These are phyloP conservation scores for Chironomus riparius DNA, from an alignment of 2,888 invertebrate species.

Conservation along the genomic window DNA sequence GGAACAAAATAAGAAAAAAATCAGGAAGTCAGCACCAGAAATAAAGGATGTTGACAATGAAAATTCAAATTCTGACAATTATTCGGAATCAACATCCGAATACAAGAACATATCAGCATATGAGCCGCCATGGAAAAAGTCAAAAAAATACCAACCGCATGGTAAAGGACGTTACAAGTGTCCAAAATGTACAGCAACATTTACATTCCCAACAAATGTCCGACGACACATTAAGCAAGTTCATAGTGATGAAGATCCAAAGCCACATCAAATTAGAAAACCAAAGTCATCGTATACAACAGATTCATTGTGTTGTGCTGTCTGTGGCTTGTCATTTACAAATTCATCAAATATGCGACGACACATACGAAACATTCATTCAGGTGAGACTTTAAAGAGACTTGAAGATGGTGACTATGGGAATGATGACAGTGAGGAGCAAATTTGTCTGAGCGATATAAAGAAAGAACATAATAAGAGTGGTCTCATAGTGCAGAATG, in stretches of 20 bases:
- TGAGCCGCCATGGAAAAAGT: background rate
- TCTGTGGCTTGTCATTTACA: constrained; percentile 32
- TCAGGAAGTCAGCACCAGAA: background rate
- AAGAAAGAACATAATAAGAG: too few species aligned
- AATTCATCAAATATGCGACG: background rate
- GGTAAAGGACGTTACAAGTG: background rate
- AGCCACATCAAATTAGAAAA: background rate
- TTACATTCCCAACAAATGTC: background rate
- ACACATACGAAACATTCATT: background rate
- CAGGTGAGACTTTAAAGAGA: background rate
- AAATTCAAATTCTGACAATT: background rate
- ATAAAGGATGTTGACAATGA: background rate
- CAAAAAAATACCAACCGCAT: background rate
- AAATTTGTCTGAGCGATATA: background rate
- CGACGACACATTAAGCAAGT: background rate
- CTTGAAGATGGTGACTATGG: background rate
- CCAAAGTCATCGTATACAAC: background rate
- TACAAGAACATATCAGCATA: too few species aligned
- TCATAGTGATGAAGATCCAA: background rate
- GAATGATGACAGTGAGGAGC: background rate
- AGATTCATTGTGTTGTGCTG: constrained; percentile 30
- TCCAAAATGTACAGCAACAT: background rate
- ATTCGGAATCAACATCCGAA: background rate
- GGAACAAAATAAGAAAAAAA: background rate
- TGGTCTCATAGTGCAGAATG: background rate